These are phyloP conservation scores for Acromyrmex heyeri DNA, from an alignment of 1,140 invertebrate genomes.

Conservation along the genomic window DNA sequence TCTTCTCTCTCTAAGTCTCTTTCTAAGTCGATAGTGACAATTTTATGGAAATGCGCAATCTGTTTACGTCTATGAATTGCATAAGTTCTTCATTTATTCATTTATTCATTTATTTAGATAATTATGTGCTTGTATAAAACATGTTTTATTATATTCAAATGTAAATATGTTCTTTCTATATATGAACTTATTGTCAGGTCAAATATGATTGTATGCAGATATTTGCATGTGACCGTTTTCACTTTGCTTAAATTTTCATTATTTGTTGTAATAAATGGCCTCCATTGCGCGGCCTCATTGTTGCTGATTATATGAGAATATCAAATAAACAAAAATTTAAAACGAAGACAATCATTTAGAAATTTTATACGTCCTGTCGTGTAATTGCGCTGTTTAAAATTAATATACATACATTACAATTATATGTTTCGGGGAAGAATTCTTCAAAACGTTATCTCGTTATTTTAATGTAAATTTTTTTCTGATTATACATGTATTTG, in stretches of 20 bases:
- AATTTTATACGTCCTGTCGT: slow-evolving; percentile 26
- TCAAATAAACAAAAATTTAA: slow-evolving; percentile 68
- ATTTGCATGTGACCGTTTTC: slow-evolving; percentile 57
- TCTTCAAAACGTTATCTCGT: background rate
- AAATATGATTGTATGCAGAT: slow-evolving; percentile 8
- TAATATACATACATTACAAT: background rate
- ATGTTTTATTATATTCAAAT: background rate
- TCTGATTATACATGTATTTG: background rate
- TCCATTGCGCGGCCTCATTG: background rate
- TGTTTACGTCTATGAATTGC: too few relatives aligned
- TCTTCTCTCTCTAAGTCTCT: too few relatives aligned
- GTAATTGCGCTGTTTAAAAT: background rate
- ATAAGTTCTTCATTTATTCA: too few relatives aligned
- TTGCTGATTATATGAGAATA: slow-evolving; percentile 61
- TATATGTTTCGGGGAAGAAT: background rate
- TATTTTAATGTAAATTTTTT: slow-evolving; percentile 18
- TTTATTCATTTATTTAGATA: background rate
- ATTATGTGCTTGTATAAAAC: background rate
- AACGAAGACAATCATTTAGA: slow-evolving; percentile 35
- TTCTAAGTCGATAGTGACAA: too few relatives aligned
- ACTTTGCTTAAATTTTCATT: slow-evolving; percentile 9
- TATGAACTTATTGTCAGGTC: background rate
- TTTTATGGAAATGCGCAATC: too few relatives aligned
- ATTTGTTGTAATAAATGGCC: background rate
- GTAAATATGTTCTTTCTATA: slow-evolving; percentile 1